phyloP scores from a whole-genome alignment of 2,888 invertebrate species.

The Microplitis manilae region DNA sequence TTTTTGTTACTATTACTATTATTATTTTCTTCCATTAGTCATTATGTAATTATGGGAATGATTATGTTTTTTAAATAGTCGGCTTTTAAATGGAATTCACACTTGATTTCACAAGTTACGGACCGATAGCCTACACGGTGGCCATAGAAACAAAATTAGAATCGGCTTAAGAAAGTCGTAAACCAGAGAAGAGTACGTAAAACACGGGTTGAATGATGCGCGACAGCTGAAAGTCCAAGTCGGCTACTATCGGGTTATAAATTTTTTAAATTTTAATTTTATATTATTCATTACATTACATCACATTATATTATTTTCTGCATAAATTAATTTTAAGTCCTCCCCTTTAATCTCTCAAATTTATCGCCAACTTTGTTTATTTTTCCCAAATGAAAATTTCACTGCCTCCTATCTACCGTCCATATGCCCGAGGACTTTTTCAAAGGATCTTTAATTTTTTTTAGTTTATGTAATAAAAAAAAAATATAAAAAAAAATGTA shows the following conservation, averaged over 20 bases:
- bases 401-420: too few relatives aligned
- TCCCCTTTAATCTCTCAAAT: too few relatives aligned
- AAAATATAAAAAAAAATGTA: too few relatives aligned
- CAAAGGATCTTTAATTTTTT: too few relatives aligned
- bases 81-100: constrained; percentile 20
- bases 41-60: not conserved
- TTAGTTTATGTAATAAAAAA: too few relatives aligned
- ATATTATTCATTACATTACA: constrained; percentile 6
- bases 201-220: constrained; percentile 58
- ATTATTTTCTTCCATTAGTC: not conserved
- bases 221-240: constrained; percentile 59
- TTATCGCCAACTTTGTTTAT: too few relatives aligned
- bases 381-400: too few relatives aligned
- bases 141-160: constrained; percentile 54
- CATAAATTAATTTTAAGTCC: too few relatives aligned
- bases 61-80: not conserved
- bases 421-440: too few relatives aligned
- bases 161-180: constrained; percentile 45
- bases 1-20: not conserved
- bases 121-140: constrained; percentile 41
- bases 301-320: too few relatives aligned
- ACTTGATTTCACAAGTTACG: constrained; percentile 39
- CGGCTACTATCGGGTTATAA: constrained; percentile 27
- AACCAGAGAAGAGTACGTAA: constrained; percentile 49
- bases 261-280: constrained; percentile 18